These are phyloP conservation scores for Lycia hirtaria DNA, from an alignment of 2,888 invertebrate genomes.

Conservation along the genomic window DNA sequence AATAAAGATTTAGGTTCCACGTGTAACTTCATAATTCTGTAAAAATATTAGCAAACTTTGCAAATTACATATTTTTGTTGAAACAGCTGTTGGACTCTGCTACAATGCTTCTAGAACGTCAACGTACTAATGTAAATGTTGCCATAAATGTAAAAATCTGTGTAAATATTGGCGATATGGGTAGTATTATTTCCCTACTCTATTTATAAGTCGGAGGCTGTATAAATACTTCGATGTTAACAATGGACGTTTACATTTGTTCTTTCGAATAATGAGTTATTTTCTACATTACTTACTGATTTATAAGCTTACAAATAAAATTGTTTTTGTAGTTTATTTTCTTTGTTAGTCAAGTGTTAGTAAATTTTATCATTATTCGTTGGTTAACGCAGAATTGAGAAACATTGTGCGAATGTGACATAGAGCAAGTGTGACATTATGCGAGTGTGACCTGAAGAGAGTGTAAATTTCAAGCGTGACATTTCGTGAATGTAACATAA, in stretches of 20 bases:
- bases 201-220: conserved; percentile 10
- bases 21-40: conserved; percentile 1
- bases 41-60: conserved; percentile 15
- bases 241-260: not conserved
- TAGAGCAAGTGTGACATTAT: no score
- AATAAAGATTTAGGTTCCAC: no score
- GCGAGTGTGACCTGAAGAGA: no score
- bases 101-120: conserved; percentile 3
- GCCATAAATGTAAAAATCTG: conserved; percentile 14
- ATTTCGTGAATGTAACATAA: no score
- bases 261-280: not conserved
- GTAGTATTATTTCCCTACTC: conserved; percentile 11
- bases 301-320: not conserved
- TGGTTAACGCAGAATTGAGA: no score
- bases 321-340: no score
- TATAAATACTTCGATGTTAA: conserved; percentile 4
- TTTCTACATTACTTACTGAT: not conserved
- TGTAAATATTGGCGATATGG: conserved; percentile 19
- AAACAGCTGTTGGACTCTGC: conserved; percentile 13
- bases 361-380: no score
- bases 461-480: no score
- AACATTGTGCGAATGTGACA: no score
- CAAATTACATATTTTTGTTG: conserved; percentile 17
- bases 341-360: no score
- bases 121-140: conserved; percentile 6